phyloP scores from a whole-genome alignment of 2,797 vertebrate genomes.

The Enteromius fasciolatus region DNA sequence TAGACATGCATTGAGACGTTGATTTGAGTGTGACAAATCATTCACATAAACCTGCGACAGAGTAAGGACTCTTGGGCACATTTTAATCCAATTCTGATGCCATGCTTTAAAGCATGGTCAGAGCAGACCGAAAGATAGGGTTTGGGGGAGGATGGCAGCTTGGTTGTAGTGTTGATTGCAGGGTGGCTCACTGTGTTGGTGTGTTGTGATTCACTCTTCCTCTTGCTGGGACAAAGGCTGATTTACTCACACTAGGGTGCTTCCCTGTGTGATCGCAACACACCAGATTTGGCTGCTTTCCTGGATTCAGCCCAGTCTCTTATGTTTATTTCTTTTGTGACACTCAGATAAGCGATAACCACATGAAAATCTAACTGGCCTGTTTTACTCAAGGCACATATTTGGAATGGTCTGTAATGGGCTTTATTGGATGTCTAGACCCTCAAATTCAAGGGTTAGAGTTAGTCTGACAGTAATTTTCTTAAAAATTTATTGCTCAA shows the following conservation, averaged over 20 bases:
- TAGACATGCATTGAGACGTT: not conserved
- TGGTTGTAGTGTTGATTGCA: constrained; percentile 48
- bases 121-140: constrained; percentile 6
- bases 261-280: constrained; percentile 18
- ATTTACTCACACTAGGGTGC: constrained; percentile 63
- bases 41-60: constrained; percentile 15
- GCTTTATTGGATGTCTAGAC: constrained; percentile 50
- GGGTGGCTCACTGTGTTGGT: constrained; percentile 34
- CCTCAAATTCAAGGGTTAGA: constrained; percentile 14
- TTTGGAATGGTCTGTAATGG: constrained; percentile 46
- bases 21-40: not conserved
- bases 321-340: constrained; percentile 38
- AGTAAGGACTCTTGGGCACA: not conserved
- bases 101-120: not conserved
- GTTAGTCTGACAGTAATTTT: constrained; percentile 21
- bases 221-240: constrained; percentile 63
- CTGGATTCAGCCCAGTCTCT: constrained; percentile 22
- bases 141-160: not conserved
- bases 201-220: constrained; percentile 58
- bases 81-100: constrained; percentile 30
- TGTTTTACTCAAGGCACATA: constrained; percentile 59
- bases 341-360: constrained; percentile 59
- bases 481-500: not conserved
- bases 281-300: constrained; percentile 55
- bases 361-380: constrained; percentile 58